Percentiles rank a stretch among this genome's conserved stretches.
Conservation (phyloP, 2,888 invertebrate genomes). For the Meandrusa payeni region DNA sequence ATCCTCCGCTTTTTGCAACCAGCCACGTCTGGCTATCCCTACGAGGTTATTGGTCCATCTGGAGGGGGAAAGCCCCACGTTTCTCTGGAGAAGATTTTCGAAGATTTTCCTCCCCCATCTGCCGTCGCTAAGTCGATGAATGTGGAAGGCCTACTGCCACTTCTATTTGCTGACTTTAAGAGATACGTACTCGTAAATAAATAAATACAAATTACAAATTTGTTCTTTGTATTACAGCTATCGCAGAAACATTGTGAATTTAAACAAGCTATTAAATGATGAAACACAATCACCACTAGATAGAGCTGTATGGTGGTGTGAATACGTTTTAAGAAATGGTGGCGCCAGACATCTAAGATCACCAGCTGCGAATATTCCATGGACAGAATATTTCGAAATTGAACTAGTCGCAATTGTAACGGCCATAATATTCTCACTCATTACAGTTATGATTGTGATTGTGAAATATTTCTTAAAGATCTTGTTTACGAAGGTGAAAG, state of each 20-base stretch:
- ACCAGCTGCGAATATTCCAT: slow-evolving; percentile 35
- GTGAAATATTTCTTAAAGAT: not conserved
- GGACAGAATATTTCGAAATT: slow-evolving; percentile 30
- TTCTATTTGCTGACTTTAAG: too few relatives aligned
- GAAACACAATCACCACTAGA: slow-evolving; percentile 30
- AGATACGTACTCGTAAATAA: too few relatives aligned
- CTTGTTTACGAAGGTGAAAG: not conserved
- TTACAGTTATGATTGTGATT: not conserved
- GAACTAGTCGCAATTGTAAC: slow-evolving; percentile 26
- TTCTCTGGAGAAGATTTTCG: too few relatives aligned
- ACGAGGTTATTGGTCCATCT: too few relatives aligned
- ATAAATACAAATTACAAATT: not conserved
- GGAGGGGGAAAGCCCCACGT: too few relatives aligned
- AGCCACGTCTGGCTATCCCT: too few relatives aligned
- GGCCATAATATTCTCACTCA: not conserved
- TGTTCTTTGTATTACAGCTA: slow-evolving; percentile 17
- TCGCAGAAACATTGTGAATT: slow-evolving; percentile 24
- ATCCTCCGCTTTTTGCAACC: too few relatives aligned
- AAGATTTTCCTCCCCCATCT: too few relatives aligned
- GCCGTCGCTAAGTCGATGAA: too few relatives aligned
- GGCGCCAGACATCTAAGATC: slow-evolving; percentile 34
- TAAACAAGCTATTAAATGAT: slow-evolving; percentile 27
- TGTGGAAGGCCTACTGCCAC: too few relatives aligned
- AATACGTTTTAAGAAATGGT: slow-evolving; percentile 34
- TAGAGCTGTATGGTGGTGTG: slow-evolving; percentile 39